Base-by-base conservation (phyloP, 1,140 invertebrate genomes). In the Caenorhabditis briggsae region DNA sequence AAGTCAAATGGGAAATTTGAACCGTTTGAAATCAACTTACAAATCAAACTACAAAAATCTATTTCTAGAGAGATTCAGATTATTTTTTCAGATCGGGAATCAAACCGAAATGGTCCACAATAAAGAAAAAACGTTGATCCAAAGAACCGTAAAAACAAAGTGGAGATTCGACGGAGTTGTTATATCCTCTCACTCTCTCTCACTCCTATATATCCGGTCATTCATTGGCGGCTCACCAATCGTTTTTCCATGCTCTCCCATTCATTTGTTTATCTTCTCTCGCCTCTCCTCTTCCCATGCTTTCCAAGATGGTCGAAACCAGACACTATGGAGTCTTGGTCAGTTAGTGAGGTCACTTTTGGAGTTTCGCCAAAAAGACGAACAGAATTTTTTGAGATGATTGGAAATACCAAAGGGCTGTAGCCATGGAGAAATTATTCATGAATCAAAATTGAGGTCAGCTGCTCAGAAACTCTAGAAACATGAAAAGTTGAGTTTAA, bases 181-280 rank as follows among this genome's bases (percentile, higher is more conserved):
- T 33, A 78, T 20, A 78, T 78, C 70, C 46, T 78, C 70, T 78
- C 70, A 25, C 59, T 12, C 56, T 58, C n/a, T 43, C 46, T 64
- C 33, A 16, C 64, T 78, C 46, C 41, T 14, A 50, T 78, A 78
- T 78, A 78, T 78, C 70, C 70, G 70, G 70, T 78, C 70, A 78
- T 78, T 78, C 46, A 78, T 78, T 78, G 70, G 43, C 70, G 70
- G 70, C 70, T 78, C 70, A 61, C 59, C 18, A 61, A 20, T 20
- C n/a, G 33, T 61, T 61, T 70, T 46, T 70, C 43, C 46, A 78
- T 78, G 70, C 70, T 78, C 70, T 50, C 64, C 18, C 65, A 74
- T 74, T 74, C 65, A 74, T 74, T 74, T 74, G 65, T 74, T 74
- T 74, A 74, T 74, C 41, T 48, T 78, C 46, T 50, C n/a, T 50